A percentile compares a stretch with the other conserved stretches of the same genome.
Evolutionary conservation across 2,888 invertebrate species (phyloP).

Genomic region (Melipona beecheii): DNA sequence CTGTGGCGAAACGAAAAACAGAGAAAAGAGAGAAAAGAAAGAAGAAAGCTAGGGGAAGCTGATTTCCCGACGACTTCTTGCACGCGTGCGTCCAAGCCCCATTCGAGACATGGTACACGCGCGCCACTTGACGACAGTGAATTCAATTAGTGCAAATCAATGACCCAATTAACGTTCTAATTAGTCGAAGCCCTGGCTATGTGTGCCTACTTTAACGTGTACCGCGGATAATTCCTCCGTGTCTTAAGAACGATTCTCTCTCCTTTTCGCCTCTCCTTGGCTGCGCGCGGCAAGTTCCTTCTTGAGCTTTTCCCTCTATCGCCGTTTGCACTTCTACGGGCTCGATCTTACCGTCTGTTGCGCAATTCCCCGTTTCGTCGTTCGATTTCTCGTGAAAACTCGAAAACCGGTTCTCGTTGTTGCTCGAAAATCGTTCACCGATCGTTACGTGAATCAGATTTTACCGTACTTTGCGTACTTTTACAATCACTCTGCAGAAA

Average conservation of each 20-base stretch:
- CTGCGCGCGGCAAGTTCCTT: slow-evolving; percentile 10
- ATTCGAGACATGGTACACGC: slow-evolving; percentile 14
- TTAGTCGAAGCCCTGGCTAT: slow-evolving; percentile 55
- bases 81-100: slow-evolving; percentile 4
- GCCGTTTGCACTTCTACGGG: slow-evolving; percentile 50
- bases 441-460: neutral
- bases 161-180: slow-evolving; percentile 66
- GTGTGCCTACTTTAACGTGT: slow-evolving; percentile 36
- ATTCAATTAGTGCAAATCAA: slow-evolving; percentile 65
- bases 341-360: slow-evolving; percentile 57
- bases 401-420: neutral
- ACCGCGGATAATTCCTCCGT: slow-evolving; percentile 31
- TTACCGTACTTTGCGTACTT: neutral
- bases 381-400: slow-evolving; percentile 22
- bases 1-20: neutral
- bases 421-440: neutral
- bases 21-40: too few relatives aligned
- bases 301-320: slow-evolving; percentile 49
- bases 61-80: slow-evolving; percentile 15
- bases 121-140: slow-evolving; percentile 27
- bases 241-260: slow-evolving; percentile 43
- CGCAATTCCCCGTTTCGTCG: slow-evolving; percentile 42
- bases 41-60: neutral
- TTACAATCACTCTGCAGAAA: too few relatives aligned
- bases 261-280: slow-evolving; percentile 28